Conservation (phyloP, 2,797 vertebrate species). For the Hydrophis major region DNA sequence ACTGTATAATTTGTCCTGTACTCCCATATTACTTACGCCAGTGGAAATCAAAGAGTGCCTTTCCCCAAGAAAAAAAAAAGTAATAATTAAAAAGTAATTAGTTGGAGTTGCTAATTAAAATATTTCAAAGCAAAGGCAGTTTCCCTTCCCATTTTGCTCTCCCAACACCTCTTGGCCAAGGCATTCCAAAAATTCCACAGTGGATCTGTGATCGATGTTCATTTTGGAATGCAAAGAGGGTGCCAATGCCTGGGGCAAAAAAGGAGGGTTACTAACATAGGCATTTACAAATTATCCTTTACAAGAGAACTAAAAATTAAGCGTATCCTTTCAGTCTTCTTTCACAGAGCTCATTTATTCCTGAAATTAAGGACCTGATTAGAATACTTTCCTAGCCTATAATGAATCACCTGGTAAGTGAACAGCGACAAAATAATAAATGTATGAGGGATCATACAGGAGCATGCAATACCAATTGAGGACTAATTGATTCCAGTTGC, state of each 20-base stretch:
- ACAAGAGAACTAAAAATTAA: neutral
- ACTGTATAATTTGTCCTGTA: neutral
- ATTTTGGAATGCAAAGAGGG: slow-evolving; percentile 50
- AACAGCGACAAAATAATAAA: neutral
- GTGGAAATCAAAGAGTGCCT: slow-evolving; percentile 66
- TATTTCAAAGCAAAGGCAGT: slow-evolving; percentile 63
- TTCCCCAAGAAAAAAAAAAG: slow-evolving; percentile 61
- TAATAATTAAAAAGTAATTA: slow-evolving; percentile 72
- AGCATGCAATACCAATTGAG: neutral
- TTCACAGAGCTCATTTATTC: neutral
- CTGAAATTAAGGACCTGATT: neutral
- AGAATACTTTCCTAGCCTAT: neutral
- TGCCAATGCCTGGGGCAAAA: neutral
- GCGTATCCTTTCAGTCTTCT: slow-evolving; percentile 11
- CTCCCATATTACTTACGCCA: slow-evolving; percentile 31
- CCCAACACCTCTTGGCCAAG: slow-evolving; percentile 36
- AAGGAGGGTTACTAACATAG: slow-evolving; percentile 26
- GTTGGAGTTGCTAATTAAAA: slow-evolving; percentile 63
- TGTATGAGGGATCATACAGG: neutral
- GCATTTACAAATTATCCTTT: slow-evolving; percentile 38
- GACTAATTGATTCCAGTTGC: neutral
- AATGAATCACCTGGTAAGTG: neutral
- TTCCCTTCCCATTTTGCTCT: slow-evolving; percentile 44
- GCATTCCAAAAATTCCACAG: slow-evolving; percentile 33
- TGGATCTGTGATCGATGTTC: slow-evolving; percentile 50